Percentiles rank a stretch among this genome's conserved stretches.
Evolutionary conservation across 2,113 vertebrate species (phyloP).

Genomic region (Protobothrops mucrosquamatus): DNA sequence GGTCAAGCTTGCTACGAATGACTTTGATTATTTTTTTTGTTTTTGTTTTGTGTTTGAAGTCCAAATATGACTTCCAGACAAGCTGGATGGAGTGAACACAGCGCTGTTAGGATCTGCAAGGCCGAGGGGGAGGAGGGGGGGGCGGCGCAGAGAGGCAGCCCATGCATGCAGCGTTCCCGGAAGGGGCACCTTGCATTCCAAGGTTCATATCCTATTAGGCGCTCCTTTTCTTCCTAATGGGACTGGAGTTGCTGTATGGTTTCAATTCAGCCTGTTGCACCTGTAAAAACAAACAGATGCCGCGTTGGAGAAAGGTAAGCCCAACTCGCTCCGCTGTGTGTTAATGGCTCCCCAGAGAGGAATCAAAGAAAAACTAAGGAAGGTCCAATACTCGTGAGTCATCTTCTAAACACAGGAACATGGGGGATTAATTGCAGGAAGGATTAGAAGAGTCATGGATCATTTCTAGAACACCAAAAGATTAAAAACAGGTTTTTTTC

Average conservation of each 20-base stretch:
- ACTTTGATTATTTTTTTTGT: background rate
- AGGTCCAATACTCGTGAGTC: slow-evolving; percentile 96
- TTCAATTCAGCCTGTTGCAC: slow-evolving; percentile 88
- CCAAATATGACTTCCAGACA: background rate
- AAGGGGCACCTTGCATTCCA: background rate
- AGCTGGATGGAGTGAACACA: background rate
- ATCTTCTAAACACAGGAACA: slow-evolving; percentile 96
- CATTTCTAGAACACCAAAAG: slow-evolving; percentile 85
- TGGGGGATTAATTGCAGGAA: slow-evolving; percentile 98
- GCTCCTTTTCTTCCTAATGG: slow-evolving; percentile 83
- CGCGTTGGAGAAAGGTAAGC: slow-evolving; percentile 85
- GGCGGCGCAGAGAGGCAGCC: background rate
- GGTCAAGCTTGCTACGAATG: background rate
- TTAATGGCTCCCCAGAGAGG: slow-evolving; percentile 92
- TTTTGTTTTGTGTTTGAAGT: background rate
- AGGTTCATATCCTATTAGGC: slow-evolving; percentile 51
- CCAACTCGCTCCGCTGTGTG: slow-evolving; percentile 78
- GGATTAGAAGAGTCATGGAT: slow-evolving; percentile 94
- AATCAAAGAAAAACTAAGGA: slow-evolving; percentile 76
- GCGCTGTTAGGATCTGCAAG: slow-evolving; percentile 23
- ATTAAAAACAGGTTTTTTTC: slow-evolving; percentile 84
- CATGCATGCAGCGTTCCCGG: rapidly evolving
- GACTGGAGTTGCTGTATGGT: slow-evolving; percentile 77
- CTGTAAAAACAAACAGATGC: slow-evolving; percentile 95
- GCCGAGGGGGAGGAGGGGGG: background rate